phyloP scores from a whole-genome alignment of 2,797 vertebrate genomes.

The Nannoperca australis region DNA sequence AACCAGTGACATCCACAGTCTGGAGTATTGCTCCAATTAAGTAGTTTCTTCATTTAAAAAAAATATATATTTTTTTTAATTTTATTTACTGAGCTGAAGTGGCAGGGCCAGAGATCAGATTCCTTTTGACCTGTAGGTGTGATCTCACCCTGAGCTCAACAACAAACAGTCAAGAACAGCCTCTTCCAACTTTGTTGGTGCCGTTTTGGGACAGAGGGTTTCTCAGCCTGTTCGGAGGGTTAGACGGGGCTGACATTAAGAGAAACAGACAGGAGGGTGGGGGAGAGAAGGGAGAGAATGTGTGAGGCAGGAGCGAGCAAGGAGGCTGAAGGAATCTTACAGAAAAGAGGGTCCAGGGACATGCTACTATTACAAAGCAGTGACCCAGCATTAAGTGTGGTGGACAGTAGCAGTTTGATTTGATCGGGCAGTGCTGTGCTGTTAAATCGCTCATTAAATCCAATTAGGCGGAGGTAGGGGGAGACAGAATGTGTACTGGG shows the following conservation, averaged over 20 bases:
- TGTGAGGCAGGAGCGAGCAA: slow-evolving; percentile 36
- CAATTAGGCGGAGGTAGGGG: slow-evolving; percentile 77
- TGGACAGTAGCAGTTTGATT: slow-evolving; percentile 84
- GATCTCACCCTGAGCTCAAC: slow-evolving; percentile 47
- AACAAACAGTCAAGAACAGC: slow-evolving; percentile 32
- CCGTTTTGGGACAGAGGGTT: slow-evolving; percentile 4
- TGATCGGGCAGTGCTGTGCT: slow-evolving; percentile 79
- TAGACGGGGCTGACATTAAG: slow-evolving; percentile 22
- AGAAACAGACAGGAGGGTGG: slow-evolving; percentile 30
- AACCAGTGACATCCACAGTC: not conserved
- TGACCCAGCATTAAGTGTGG: slow-evolving; percentile 78
- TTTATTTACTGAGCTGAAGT: not conserved
- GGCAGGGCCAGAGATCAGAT: slow-evolving; percentile 1
- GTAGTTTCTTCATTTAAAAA: no score
- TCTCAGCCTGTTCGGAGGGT: slow-evolving; percentile 27
- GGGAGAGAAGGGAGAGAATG: slow-evolving; percentile 34
- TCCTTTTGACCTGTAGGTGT: slow-evolving; percentile 46
- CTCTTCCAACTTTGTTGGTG: slow-evolving; percentile 17
- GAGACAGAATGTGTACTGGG: slow-evolving; percentile 38
- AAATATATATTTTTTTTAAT: no score
- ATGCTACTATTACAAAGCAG: slow-evolving; percentile 63
- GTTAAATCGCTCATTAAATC: slow-evolving; percentile 89
- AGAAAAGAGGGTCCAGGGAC: slow-evolving; percentile 42
- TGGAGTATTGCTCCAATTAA: not conserved
- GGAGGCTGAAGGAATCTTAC: slow-evolving; percentile 19